A percentile compares a stretch with the other conserved stretches of the same genome.
Evolutionary conservation across 2,113 vertebrate genomes (phyloP).

Genomic region (Lampris incognitus): DNA sequence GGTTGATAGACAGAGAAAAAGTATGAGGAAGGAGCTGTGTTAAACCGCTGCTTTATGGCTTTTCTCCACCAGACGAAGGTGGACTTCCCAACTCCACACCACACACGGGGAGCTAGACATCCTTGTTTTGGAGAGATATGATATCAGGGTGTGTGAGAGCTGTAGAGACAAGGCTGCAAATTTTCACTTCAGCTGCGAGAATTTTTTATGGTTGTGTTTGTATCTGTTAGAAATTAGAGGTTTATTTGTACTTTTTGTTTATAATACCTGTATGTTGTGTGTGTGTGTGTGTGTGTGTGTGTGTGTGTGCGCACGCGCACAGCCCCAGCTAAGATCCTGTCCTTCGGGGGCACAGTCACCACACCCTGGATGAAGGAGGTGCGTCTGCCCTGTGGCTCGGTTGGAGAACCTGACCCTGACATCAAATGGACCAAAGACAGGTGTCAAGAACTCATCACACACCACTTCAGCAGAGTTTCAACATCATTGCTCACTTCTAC

Average conservation of each 20-base stretch:
- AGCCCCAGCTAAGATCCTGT: constrained; percentile 98
- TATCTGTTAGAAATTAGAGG: not conserved
- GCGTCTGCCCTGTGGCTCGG: constrained; percentile 92
- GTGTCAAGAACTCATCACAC: constrained; percentile 66
- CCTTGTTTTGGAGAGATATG: not conserved
- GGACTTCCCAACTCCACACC: not conserved
- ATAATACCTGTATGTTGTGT: not conserved
- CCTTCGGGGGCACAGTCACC: constrained; percentile 96
- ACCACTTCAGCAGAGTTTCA: constrained; percentile 2
- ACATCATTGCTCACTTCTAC: not conserved
- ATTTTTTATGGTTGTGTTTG: accelerated
- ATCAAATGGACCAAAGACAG: constrained; percentile 99
- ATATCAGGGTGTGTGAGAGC: not conserved
- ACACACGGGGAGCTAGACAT: constrained; percentile 29
- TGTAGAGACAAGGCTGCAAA: too few relatives aligned
- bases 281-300: not conserved
- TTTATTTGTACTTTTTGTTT: not conserved
- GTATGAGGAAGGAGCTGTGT: constrained; percentile 47
- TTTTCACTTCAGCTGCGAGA: too few relatives aligned
- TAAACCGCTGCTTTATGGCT: constrained; percentile 35
- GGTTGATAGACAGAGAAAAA: constrained; percentile 63
- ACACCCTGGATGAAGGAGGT: constrained; percentile 99
- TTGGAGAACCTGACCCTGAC: constrained; percentile 92
- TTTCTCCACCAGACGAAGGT: constrained; percentile 18
- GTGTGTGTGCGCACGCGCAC: constrained; percentile 4